These are phyloP conservation scores for Idaea biselata DNA, from an alignment of 2,888 invertebrate species.

Conservation along the genomic window DNA sequence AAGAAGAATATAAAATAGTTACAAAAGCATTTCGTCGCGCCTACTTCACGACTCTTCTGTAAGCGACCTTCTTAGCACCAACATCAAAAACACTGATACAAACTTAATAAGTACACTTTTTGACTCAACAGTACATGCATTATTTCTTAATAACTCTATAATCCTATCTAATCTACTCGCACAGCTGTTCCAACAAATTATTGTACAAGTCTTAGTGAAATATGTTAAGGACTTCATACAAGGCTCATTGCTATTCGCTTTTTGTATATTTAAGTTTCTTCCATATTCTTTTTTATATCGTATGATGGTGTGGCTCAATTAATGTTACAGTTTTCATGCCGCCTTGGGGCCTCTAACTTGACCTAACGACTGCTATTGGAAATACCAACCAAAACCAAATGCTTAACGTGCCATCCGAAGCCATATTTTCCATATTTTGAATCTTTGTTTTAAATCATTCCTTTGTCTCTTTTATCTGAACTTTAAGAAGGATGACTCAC, in stretches of 20 bases:
- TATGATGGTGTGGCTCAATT: no score
- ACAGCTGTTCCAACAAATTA: neutral
- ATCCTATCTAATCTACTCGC: conserved; percentile 16
- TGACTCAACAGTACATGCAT: conserved; percentile 18
- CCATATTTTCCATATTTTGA: neutral
- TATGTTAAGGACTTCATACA: neutral
- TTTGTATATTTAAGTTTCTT: neutral
- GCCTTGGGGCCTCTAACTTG: no score
- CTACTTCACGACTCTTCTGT: no score
- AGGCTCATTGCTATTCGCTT: neutral
- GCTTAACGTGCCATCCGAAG: no score
- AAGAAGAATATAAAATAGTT: no score
- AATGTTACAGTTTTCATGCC: no score
- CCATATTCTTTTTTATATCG: no score
- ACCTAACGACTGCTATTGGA: no score
- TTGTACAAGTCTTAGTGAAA: neutral
- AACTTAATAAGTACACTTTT: neutral
- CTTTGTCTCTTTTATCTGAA: neutral
- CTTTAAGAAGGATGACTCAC: neutral
- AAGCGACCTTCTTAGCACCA: no score
- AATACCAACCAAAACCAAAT: no score
- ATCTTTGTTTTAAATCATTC: neutral
- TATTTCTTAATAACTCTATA: conserved; percentile 6
- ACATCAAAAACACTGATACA: no score
- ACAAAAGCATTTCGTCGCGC: no score